Evolutionary conservation across 2,888 invertebrate genomes (phyloP), one percentile per base, ranked within the genome.

Genomic region (Plemyria rubiginata): DNA sequence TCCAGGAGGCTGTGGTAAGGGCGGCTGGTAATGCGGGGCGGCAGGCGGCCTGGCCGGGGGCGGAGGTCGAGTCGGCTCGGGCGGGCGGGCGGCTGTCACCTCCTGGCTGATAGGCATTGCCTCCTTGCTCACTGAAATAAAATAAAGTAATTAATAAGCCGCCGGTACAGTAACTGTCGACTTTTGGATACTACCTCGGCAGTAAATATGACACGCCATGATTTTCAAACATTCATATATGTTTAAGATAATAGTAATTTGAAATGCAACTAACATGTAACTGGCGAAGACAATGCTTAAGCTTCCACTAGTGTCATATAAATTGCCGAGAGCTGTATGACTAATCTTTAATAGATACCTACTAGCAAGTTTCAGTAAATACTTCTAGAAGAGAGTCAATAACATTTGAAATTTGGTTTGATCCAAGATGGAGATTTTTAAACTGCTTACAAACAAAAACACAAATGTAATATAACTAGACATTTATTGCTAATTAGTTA

Each of bases 401-500:
- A 49, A n/a, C 15, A 43, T 8, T 49, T 32, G 2, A 5, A 13
- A 4, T 32, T n/a, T n/a, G 0, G 12, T n/a, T 48, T n/a, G 11
- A n/a, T 48, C 6, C n/a, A 12, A 22, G 48, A 22, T 22, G 12
- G 12, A 13, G n/a, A 7, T 36, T 36, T 36, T 15, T 8, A 52
- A 22, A 40, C n/a, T n/a, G 52, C 36, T 45, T 65, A 62, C 53
- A 77, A 60, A 80, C 75, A 79, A 87, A 82, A 82, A 79, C 81
- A 81, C 76, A 67, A 71, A 73, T 73, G 66, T 65, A 70, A 70
- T 67, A 77, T 85, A 83, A 85, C 72, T 84, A 75, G 76, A 81
- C 81, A 82, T 91, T 91, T 91, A 90, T 91, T 91, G 82, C 79
- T 85, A 85, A 81, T 77, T 80, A 82, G 83, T 79, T 80, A 82